These are phyloP conservation scores for Hemitrygon akajei DNA, from an alignment of 2,797 vertebrate genomes.

Conservation along the genomic window DNA sequence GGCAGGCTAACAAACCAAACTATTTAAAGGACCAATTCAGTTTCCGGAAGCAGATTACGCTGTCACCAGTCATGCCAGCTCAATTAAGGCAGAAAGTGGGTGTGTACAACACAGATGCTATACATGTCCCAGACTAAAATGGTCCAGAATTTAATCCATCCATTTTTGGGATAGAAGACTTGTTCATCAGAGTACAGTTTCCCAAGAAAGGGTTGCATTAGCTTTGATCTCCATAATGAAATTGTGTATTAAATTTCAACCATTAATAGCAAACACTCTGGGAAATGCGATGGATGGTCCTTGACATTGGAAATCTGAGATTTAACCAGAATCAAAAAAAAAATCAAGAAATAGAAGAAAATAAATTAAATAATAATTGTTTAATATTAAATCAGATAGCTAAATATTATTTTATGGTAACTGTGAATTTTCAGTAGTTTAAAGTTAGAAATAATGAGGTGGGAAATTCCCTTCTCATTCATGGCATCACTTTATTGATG, in stretches of 20 bases:
- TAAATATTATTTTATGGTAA: background rate
- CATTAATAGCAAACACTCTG: background rate
- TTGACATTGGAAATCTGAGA: background rate
- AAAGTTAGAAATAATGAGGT: background rate
- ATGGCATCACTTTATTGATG: background rate
- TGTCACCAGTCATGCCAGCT: too few species aligned
- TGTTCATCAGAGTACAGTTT: too few species aligned
- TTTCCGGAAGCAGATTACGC: too few species aligned
- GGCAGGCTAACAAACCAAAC: too few species aligned
- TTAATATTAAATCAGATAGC: background rate
- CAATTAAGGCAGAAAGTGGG: too few species aligned
- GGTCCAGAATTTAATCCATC: too few species aligned
- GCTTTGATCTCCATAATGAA: background rate
- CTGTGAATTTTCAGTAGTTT: background rate
- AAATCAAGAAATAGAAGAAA: background rate
- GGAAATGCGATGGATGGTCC: background rate
- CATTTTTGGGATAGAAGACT: too few species aligned
- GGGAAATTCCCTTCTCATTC: background rate
- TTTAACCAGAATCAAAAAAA: background rate
- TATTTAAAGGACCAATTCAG: too few species aligned
- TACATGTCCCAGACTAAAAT: too few species aligned
- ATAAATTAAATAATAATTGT: background rate
- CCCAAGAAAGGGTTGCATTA: too few species aligned
- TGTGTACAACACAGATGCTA: too few species aligned
- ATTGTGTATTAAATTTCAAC: background rate